Evolutionary conservation across 53 echinoderm and acorn worm genomes (phyloP).

Genomic region (Temnopleurus reevesii): DNA sequence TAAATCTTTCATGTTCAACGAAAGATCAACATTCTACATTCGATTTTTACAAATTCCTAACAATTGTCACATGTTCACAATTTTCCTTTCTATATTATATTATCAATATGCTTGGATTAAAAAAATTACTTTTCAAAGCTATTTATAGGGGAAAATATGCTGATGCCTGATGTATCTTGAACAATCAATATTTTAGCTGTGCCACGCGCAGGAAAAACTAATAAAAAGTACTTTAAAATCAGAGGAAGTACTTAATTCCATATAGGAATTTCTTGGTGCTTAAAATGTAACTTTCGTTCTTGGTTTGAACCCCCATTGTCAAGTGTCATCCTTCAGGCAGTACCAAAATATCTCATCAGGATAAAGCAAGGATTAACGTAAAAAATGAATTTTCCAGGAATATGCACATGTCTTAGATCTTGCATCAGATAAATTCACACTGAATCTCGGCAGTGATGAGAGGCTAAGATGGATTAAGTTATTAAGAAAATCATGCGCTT

Average conservation of each 20-base stretch:
- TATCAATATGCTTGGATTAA: no score
- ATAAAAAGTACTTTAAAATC: not conserved
- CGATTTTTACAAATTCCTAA: no score
- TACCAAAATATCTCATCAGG: slow-evolving; percentile 29
- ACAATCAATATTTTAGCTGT: no score
- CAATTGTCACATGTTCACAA: no score
- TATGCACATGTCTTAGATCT: not conserved
- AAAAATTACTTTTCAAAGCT: no score
- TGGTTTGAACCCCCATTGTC: slow-evolving; percentile 4
- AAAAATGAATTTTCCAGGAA: not conserved
- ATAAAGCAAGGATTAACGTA: not conserved
- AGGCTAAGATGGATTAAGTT: slow-evolving; percentile 4
- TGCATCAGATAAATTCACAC: not conserved
- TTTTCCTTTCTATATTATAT: no score
- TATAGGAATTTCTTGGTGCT: not conserved
- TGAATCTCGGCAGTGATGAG: slow-evolving; percentile 4
- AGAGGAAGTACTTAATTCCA: slow-evolving; percentile 28
- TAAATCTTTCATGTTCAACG: no score
- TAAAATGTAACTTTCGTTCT: not conserved
- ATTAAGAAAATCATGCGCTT: not conserved
- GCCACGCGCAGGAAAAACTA: not conserved
- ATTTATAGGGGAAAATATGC: no score
- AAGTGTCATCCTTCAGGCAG: not conserved
- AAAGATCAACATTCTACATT: no score
- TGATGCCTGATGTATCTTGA: no score